Base-by-base conservation (phyloP, 1,140 invertebrate genomes). In the Drosophila trapezifrons region DNA sequence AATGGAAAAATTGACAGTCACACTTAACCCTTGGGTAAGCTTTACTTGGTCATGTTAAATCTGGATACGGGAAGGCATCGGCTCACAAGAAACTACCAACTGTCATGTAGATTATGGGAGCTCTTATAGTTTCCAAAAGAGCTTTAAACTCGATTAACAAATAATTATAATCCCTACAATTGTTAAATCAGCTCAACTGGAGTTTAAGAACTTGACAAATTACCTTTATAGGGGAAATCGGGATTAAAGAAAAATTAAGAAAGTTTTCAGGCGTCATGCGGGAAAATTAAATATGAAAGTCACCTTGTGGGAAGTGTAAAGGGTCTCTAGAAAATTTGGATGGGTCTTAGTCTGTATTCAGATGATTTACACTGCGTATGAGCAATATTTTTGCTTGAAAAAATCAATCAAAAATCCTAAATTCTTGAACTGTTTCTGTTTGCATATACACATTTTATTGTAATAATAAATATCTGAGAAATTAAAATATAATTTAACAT, bases 261-360 rank as follows among this genome's bases (percentile, higher is more conserved):
- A 38, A 12, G 13, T 55, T 18, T 22, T 6, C 9, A 40, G 29
- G 9, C 9, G 29, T 17, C 18, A 47, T 12, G 29, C 29, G 10
- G 18, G n/a, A 8, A 38, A n/a, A 40, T 27, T 38, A 5, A 51
- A n/a, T 17, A 46, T 59, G 42, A 59, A 35, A 37, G 42, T 59
- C 42, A 49, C 38, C 8, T 22, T 27, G 7, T 55, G 20, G 12
- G 5, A 29, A 32, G 15, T 40, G n/a, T 0, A 13, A n/a, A n/a
- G 52, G 20, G 20, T 22, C 35, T 40, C 0, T 20, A 3, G 10
- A 5, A n/a, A 6, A 38, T 38, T 32, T 10, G 15, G 37, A 38
- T 38, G 12, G 10, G 15, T 12, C 15, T 37, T 37, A 37, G 4
- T 37, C 15, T 37, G 35, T 15, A n/a, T n/a, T n/a, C 7, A 15